Conservation (phyloP, 2,797 vertebrate genomes). For the Naso thynnoides region DNA sequence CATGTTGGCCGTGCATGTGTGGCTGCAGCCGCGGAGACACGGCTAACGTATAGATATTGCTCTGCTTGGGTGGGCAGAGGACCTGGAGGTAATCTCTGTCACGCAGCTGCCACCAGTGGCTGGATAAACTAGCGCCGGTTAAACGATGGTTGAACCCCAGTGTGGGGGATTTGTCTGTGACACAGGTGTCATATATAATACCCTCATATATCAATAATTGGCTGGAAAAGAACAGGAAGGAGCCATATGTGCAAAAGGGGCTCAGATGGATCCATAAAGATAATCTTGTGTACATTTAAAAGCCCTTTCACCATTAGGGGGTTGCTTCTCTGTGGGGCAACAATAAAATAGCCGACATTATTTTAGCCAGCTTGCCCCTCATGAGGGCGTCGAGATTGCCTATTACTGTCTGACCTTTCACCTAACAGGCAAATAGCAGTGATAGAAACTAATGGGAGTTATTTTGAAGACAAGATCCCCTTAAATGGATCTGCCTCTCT, state of each 20-base stretch:
- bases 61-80: slow-evolving; percentile 88
- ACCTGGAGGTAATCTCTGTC: slow-evolving; percentile 86
- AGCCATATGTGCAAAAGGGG: slow-evolving; percentile 71
- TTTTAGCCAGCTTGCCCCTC: slow-evolving; percentile 26
- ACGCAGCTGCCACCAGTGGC: slow-evolving; percentile 84
- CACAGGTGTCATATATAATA: slow-evolving; percentile 91
- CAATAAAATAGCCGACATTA: slow-evolving; percentile 53
- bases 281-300: slow-evolving; percentile 83
- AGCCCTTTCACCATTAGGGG: slow-evolving; percentile 62
- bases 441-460: slow-evolving; percentile 37
- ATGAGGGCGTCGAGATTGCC: slow-evolving; percentile 57
- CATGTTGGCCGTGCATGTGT: slow-evolving; percentile 6
- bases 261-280: slow-evolving; percentile 74
- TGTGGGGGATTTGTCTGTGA: slow-evolving; percentile 78
- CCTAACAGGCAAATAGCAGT: slow-evolving; percentile 39
- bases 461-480: slow-evolving; percentile 4
- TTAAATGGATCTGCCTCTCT: slow-evolving; percentile 33
- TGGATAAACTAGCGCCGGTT: slow-evolving; percentile 64
- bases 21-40: slow-evolving; percentile 36
- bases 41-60: slow-evolving; percentile 84
- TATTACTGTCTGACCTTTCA: slow-evolving; percentile 67
- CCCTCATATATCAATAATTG: slow-evolving; percentile 87
- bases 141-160: slow-evolving; percentile 78
- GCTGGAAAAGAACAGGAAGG: slow-evolving; percentile 73
- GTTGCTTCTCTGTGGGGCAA: slow-evolving; percentile 35